Conservation (phyloP, 2,888 invertebrate genomes). For the Pyrochroa serraticornis region DNA sequence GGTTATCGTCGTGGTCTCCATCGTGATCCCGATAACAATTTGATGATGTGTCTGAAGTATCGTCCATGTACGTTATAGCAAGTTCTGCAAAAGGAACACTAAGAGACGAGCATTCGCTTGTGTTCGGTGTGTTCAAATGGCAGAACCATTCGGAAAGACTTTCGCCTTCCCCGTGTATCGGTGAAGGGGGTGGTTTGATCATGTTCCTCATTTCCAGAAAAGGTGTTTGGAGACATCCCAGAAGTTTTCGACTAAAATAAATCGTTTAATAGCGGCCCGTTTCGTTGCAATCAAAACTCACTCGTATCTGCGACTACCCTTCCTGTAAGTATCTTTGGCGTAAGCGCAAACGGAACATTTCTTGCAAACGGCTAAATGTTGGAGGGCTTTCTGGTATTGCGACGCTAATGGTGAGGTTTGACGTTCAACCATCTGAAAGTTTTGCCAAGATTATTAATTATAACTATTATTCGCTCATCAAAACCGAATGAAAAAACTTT, state of each 20-base stretch:
- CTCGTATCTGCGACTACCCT: conserved; percentile 57
- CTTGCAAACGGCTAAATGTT: conserved; percentile 62
- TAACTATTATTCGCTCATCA: conserved; percentile 50
- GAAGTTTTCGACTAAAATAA: conserved; percentile 61
- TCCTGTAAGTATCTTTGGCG: conserved; percentile 64
- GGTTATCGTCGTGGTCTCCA: conserved; percentile 41
- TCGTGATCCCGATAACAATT: conserved; percentile 39
- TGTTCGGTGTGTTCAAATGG: conserved; percentile 40
- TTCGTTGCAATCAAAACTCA: conserved; percentile 45
- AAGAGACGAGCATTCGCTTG: conserved; percentile 56
- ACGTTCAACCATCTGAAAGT: conserved; percentile 57
- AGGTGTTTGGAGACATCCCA: conserved; percentile 66
- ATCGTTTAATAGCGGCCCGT: neutral
- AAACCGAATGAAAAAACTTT: conserved; percentile 23
- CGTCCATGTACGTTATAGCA: conserved; percentile 57
- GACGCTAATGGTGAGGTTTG: conserved; percentile 59
- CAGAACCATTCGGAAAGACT: conserved; percentile 58
- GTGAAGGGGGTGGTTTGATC: conserved; percentile 60
- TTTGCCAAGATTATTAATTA: conserved; percentile 5
- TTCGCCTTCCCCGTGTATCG: conserved; percentile 53
- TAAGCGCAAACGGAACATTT: conserved; percentile 67
- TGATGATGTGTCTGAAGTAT: conserved; percentile 52
- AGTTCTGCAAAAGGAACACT: conserved; percentile 56
- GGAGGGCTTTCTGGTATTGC: conserved; percentile 62
- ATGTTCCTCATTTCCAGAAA: conserved; percentile 64